Evolutionary conservation across 2,113 vertebrate species (phyloP), one percentile per base, ranked within the genome.

Genomic region (Rhynchomys soricoides): DNA sequence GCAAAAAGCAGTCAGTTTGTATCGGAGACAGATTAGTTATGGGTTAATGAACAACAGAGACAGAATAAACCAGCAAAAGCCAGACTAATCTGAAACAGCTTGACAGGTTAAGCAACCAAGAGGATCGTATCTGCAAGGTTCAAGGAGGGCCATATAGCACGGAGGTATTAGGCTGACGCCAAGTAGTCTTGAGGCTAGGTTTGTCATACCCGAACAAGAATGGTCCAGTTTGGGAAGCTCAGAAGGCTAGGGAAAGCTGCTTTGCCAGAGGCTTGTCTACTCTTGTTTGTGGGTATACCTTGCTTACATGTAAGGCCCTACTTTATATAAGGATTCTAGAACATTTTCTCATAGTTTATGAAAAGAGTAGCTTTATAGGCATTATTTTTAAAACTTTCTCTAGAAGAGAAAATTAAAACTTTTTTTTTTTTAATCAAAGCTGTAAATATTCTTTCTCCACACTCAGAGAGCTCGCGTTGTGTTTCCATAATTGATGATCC

Each of bases 21-120:
- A 68, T n/a, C 43, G 29, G 45, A 94, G 92, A 92, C 22, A 88
- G n/a, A 79, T 3, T 83, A 64, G n/a, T 90, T 73, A 73, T 85
- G 74, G 29, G 50, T 31, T 85, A 86, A 70, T 83, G 4, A 88
- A 12, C 6, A 93, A 19, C 89, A 83, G 70, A 92, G 22, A 26
- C 15, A 48, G 55, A 83, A 90, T 4, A 83, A 78, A 24, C 52
- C 40, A 62, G 3, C 64, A 73, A 78, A 66, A 70, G 52, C n/a
- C 66, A 86, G 73, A 77, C 43, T 81, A 48, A 91, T 26, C 66
- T 86, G 37, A 78, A 70, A 4, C 37, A 45, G 29, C 81, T 82
- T 40, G 50, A 62, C 17, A 55, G 70, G 40, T 73, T 40, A 24
- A 1, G 34, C 17, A 31, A 24, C 48, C 24, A 48, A 4, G 59